phyloP scores from a whole-genome alignment of 1,140 invertebrate species.

The Drosophila bipectinata region DNA sequence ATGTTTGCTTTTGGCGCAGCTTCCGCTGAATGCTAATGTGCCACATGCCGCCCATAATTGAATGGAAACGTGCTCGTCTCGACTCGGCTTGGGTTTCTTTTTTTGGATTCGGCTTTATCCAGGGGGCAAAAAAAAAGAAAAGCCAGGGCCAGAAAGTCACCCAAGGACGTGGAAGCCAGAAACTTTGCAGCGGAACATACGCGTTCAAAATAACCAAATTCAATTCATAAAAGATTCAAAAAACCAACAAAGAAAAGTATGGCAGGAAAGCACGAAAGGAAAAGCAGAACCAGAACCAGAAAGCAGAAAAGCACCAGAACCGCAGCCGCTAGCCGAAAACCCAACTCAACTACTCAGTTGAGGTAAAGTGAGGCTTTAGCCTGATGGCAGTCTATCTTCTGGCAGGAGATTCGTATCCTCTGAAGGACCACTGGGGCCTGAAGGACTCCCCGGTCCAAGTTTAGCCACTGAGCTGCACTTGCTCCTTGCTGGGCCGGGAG shows the following conservation, averaged over 20 bases:
- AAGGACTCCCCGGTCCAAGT: slow-evolving; percentile 16
- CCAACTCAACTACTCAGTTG: slow-evolving; percentile 20
- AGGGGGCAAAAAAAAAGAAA: slow-evolving; percentile 1
- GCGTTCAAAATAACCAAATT: slow-evolving; percentile 81
- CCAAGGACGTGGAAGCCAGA: slow-evolving; percentile 43
- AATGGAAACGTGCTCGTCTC: slow-evolving; percentile 69
- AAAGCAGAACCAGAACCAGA: slow-evolving; percentile 26
- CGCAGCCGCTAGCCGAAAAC: slow-evolving; percentile 3
- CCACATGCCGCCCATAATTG: slow-evolving; percentile 67
- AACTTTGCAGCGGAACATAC: slow-evolving; percentile 76
- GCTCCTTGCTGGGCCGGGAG: background rate
- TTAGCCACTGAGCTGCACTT: slow-evolving; percentile 34
- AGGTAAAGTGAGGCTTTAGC: slow-evolving; percentile 48
- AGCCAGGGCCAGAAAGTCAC: slow-evolving; percentile 36
- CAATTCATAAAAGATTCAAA: slow-evolving; percentile 82
- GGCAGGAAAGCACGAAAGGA: slow-evolving; percentile 7
- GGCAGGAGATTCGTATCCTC: background rate
- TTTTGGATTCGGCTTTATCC: slow-evolving; percentile 6
- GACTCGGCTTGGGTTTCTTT: slow-evolving; percentile 31
- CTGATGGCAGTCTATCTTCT: slow-evolving; percentile 25
- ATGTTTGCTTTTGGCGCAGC: slow-evolving; percentile 65
- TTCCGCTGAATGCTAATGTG: slow-evolving; percentile 79
- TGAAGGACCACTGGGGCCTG: slow-evolving; percentile 19
- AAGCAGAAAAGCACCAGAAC: slow-evolving; percentile 26
- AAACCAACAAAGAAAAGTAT: slow-evolving; percentile 57